phyloP scores from a whole-genome alignment of 2,888 invertebrate species.

The Mystacides longicornis region DNA sequence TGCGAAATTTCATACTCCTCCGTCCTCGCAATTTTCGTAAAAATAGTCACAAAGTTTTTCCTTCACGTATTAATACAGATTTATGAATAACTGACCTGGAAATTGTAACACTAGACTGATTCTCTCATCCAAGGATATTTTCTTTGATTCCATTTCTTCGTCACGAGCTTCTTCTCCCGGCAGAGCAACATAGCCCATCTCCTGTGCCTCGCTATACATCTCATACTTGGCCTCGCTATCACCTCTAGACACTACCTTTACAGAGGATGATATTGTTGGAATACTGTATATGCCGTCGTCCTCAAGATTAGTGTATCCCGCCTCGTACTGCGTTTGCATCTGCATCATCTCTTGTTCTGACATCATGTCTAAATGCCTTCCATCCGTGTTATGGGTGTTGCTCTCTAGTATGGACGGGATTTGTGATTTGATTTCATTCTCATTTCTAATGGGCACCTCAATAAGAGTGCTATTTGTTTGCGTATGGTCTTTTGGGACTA shows the following conservation, averaged over 20 bases:
- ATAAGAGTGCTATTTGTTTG: slow-evolving; percentile 17
- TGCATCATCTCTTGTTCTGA: not conserved
- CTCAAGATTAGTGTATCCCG: not conserved
- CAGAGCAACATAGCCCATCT: slow-evolving; percentile 44
- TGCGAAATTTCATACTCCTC: no score
- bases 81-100: slow-evolving; percentile 31
- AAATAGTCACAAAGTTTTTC: no score
- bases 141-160: slow-evolving; percentile 7
- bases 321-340: not conserved
- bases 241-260: slow-evolving; percentile 3
- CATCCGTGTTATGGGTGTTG: not conserved
- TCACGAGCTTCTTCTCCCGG: slow-evolving; percentile 8
- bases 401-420: not conserved
- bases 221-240: slow-evolving; percentile 29
- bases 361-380: not conserved
- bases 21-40: no score
- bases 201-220: slow-evolving; percentile 42
- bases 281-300: slow-evolving; percentile 35
- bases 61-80: no score
- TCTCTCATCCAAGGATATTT: slow-evolving; percentile 36
- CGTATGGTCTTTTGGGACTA: slow-evolving; percentile 7
- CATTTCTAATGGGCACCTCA: slow-evolving; percentile 18
- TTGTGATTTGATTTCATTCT: slow-evolving; percentile 11
- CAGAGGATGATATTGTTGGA: slow-evolving; percentile 35
- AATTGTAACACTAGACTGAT: slow-evolving; percentile 36